phyloP scores from a whole-genome alignment of 2,113 vertebrate genomes.

The Pyxicephalus adspersus region DNA sequence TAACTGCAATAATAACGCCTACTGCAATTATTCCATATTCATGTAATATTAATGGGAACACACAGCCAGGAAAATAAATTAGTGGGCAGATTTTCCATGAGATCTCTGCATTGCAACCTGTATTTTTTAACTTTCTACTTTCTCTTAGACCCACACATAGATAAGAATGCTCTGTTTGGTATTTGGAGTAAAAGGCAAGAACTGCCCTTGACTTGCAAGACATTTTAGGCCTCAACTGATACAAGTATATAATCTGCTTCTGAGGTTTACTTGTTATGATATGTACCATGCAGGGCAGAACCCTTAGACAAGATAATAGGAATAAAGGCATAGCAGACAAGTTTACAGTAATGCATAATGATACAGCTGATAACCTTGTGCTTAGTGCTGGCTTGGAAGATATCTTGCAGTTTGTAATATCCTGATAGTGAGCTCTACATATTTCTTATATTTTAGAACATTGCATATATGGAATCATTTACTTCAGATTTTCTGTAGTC shows the following conservation, averaged over 20 bases:
- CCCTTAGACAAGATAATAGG: too few species aligned
- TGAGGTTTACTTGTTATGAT: neutral
- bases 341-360: too few species aligned
- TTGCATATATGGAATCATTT: too few species aligned
- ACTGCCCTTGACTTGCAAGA: constrained; percentile 58
- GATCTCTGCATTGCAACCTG: constrained; percentile 64
- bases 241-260: constrained; percentile 60
- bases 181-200: constrained; percentile 59
- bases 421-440: too few species aligned
- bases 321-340: too few species aligned
- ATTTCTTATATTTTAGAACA: too few species aligned
- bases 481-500: constrained; percentile 2
- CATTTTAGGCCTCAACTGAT: constrained; percentile 55
- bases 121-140: constrained; percentile 70
- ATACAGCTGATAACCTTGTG: too few species aligned
- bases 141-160: constrained; percentile 64
- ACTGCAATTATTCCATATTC: constrained; percentile 79
- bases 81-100: constrained; percentile 64
- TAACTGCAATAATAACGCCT: constrained; percentile 71
- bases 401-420: too few species aligned
- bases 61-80: constrained; percentile 79
- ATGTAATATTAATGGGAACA: constrained; percentile 82
- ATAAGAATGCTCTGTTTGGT: constrained; percentile 66
- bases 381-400: too few species aligned
- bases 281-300: neutral